Percentiles rank a stretch among this genome's conserved stretches.
phyloP scores from a whole-genome alignment of 53 echinoderm and acorn worm species.

The Apostichopus leukothele region DNA sequence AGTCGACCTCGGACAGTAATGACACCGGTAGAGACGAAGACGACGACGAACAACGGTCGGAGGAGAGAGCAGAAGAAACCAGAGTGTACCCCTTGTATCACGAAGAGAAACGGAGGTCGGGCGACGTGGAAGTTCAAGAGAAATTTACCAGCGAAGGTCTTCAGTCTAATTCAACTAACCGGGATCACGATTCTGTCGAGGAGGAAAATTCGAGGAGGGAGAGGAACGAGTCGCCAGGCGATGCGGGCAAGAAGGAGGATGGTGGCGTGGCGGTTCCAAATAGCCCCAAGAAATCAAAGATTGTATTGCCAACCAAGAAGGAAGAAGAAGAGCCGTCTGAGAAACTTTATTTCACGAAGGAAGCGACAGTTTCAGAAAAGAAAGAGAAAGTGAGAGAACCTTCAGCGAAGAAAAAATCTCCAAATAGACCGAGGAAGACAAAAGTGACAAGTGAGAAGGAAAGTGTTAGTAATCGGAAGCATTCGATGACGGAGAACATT shows the following conservation, averaged over 20 bases:
- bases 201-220: not conserved
- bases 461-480: not conserved
- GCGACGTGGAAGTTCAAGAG: too few species aligned
- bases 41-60: slow-evolving; percentile 17
- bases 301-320: not conserved
- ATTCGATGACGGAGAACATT: not conserved
- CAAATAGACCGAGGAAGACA: not conserved
- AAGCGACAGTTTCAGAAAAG: not conserved
- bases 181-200: not conserved
- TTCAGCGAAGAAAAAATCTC: not conserved
- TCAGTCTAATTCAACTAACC: not conserved
- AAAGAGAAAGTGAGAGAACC: not conserved
- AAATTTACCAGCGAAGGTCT: not conserved
- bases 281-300: not conserved
- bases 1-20: slow-evolving; percentile 50
- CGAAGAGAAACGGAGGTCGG: slow-evolving; percentile 9
- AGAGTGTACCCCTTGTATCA: slow-evolving; percentile 18
- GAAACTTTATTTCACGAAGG: not conserved
- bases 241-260: not conserved
- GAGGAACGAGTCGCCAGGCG: not conserved
- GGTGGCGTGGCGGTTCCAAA: not conserved
- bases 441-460: not conserved
- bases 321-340: not conserved
- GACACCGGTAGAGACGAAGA: slow-evolving; percentile 41
- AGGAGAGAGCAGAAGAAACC: not conserved